phyloP scores from a whole-genome alignment of 2,113 vertebrate species.

The Chiloscyllium plagiosum region DNA sequence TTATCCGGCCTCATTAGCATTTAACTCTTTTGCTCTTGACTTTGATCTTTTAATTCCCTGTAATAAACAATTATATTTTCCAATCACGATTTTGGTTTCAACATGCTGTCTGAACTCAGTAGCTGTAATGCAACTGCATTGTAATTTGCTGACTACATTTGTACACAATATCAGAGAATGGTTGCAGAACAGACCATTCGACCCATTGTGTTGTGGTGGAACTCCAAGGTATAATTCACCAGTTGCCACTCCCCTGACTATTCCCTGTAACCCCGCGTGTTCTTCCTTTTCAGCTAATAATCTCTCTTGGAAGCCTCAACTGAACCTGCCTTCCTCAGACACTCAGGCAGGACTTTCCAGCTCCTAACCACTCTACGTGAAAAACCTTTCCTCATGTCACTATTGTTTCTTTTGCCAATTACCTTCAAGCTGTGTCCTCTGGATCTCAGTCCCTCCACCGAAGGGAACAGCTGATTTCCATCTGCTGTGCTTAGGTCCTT shows the following conservation, averaged over 20 bases:
- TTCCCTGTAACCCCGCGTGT: neutral
- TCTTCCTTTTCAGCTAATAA: neutral
- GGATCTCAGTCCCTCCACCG: no score
- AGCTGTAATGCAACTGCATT: neutral
- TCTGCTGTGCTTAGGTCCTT: neutral
- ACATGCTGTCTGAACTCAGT: neutral
- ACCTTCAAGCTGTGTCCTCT: no score
- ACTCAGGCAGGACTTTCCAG: neutral
- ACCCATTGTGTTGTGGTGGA: neutral
- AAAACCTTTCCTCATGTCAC: no score
- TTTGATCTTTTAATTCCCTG: conserved; percentile 16
- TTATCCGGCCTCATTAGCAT: neutral
- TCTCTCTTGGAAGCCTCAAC: no score
- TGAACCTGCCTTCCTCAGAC: no score
- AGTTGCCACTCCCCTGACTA: neutral
- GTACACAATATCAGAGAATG: neutral
- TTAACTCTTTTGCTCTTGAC: neutral
- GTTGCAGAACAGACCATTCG: neutral
- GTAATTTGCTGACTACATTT: neutral
- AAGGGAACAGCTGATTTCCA: neutral
- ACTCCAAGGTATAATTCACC: neutral
- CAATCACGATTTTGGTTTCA: neutral
- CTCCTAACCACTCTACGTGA: neutral
- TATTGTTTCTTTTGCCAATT: no score
- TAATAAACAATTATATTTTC: neutral